Evolutionary conservation across 2,888 invertebrate species (phyloP), one percentile per base, ranked within the genome.

Genomic region (Drosophila phalerata): DNA sequence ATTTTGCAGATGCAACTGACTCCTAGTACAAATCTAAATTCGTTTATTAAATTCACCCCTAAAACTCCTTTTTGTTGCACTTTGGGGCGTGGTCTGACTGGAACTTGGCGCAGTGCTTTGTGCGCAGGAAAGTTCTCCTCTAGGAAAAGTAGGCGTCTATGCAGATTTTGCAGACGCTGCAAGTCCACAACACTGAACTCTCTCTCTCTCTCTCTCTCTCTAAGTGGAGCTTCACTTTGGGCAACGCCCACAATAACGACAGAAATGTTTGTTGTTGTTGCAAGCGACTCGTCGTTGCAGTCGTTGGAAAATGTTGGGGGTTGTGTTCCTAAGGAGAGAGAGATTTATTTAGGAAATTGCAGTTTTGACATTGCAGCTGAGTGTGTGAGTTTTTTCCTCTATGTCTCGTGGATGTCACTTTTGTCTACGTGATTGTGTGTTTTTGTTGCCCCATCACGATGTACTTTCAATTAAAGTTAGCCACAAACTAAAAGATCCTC

Each of bases 111-210:
- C 81, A 83, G 57, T 66, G 58, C 63, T 58, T 69, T 73, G 78
- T 84, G 84, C 88, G 84, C 84, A 88, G 73, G 38, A 68, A 53
- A 60, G 51, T 83, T 86, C 88, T 88, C 88, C 88, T 83, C 61
- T 67, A 73, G 68, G 53, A 66, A 67, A 63, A 67, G 75, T 70
- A 76, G 64, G 79, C 71, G 75, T 70, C 88, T 78, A 88, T 86
- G 84, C 86, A 86, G 87, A 88, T 86, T 86, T 80, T 88, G 84
- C 84, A 84, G 84, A 85, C 88, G 84, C 88, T 84, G 84, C 84
- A 84, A 81, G 81, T 73, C 19, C 15, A 5, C 13, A 10, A 68
- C 65, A 68, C 47, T 58, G 48, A 47, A 34, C 42, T 42, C 22
- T 22, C 22, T 22, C 22, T 22, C 22, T n/a, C n/a, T n/a, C n/a